Base-by-base conservation (phyloP, 2,888 invertebrate species). In the Agrotis exclamationis region DNA sequence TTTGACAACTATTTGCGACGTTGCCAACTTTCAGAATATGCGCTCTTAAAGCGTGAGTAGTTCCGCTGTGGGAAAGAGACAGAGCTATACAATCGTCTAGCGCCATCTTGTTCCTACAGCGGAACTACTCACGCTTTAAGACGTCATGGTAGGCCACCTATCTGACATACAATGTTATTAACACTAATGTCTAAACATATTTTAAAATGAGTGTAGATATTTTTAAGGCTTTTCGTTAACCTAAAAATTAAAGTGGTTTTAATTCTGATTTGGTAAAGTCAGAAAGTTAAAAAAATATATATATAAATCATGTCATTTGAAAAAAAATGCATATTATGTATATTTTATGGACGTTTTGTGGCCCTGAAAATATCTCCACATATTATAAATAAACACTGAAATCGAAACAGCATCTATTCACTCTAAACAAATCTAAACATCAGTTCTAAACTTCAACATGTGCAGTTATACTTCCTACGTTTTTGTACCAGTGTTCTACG, bases 401-500 rank as follows among this genome's bases (percentile, higher is more conserved):
- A 56, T 50, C 1, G 14, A 57, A 64, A 48, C 11, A 16, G 18
- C 18, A 20, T n/a, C 22, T 39, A 45, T 45, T 9, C n/a, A n/a
- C 2, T 2, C 24, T 76, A 60, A 39, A 33, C 16, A 58, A 58
- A 22, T 48, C 48, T 77, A 62, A 28, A 53, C 20, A 51, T 20
- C 48, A 64, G 50, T 63, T 14, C 74, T 67, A 77, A 24, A 45
- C 20, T 59, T 63, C 75, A 76, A 79, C 77, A 76, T 76, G 81
- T 81, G 79, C 81, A 80, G 77, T 65, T 56, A 57, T 57, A 80
- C n/a, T 50, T 56, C 20, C 77, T 81, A 81, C 58, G 51, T 54
- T 51, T 75, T 77, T 77, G 82, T 82, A 80, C 77, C 69, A 75
- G 74, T 79, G 66, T 44, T 28, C 83, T 85, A 82, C 67, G 24